phyloP scores from a whole-genome alignment of 2,888 invertebrate genomes.

The Dryococelus australis region DNA sequence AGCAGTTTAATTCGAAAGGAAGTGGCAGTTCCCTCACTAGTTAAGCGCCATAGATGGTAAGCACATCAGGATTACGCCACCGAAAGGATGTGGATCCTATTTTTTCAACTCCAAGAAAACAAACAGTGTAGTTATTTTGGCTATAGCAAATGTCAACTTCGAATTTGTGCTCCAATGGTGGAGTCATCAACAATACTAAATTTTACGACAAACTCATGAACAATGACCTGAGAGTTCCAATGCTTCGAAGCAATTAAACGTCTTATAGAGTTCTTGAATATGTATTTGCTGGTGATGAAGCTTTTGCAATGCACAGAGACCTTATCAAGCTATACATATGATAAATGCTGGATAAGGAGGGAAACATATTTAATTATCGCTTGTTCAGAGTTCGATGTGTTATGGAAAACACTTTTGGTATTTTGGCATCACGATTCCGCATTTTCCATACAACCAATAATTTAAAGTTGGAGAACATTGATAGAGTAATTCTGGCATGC shows the following conservation, averaged over 20 bases:
- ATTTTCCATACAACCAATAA: slow-evolving; percentile 33
- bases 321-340: slow-evolving; percentile 38
- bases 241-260: not conserved
- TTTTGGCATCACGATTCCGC: too few relatives aligned
- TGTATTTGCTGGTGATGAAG: slow-evolving; percentile 46
- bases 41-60: slow-evolving; percentile 33
- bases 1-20: slow-evolving; percentile 26
- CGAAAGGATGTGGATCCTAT: slow-evolving; percentile 41
- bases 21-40: slow-evolving; percentile 32
- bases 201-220: slow-evolving; percentile 44
- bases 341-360: slow-evolving; percentile 8
- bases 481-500: slow-evolving; percentile 30
- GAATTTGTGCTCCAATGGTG: slow-evolving; percentile 48
- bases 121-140: slow-evolving; percentile 45
- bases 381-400: slow-evolving; percentile 34
- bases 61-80: slow-evolving; percentile 33
- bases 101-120: slow-evolving; percentile 45
- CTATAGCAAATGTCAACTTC: slow-evolving; percentile 46
- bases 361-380: slow-evolving; percentile 24
- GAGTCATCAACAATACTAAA: slow-evolving; percentile 44
- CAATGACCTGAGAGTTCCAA: slow-evolving; percentile 36
- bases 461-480: slow-evolving; percentile 20
- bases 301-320: slow-evolving; percentile 41
- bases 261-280: slow-evolving; percentile 42
- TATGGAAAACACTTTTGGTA: slow-evolving; percentile 35